Conservation (phyloP, 2,888 invertebrate genomes). For the Euplexia lucipara region DNA sequence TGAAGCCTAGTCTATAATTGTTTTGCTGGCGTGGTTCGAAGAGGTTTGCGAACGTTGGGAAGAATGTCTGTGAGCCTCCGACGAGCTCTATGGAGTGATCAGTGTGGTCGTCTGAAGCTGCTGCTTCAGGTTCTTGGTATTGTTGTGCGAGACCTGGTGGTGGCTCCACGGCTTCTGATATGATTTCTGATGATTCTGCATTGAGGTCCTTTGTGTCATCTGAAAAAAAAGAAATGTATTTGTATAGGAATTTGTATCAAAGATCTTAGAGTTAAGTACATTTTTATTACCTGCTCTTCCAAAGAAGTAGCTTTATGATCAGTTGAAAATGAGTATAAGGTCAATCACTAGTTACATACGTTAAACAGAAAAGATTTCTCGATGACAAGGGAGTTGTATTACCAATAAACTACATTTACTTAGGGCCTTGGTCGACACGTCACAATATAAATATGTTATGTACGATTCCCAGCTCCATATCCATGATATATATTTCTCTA, state of each 20-base stretch:
- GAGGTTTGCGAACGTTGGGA: conserved; percentile 94
- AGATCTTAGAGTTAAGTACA: conserved; percentile 11
- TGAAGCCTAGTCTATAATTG: conserved; percentile 91
- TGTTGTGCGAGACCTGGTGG: conserved; percentile 74
- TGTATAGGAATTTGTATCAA: conserved; percentile 53
- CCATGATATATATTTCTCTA: conserved; percentile 4
- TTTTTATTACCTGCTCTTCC: background rate
- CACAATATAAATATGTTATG: conserved; percentile 2
- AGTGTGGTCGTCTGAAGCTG: conserved; percentile 76
- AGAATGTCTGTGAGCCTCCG: conserved; percentile 93
- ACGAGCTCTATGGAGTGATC: conserved; percentile 91
- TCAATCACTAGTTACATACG: background rate
- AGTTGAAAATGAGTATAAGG: too few species aligned
- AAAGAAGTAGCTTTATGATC: background rate
- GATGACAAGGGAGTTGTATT: conserved; percentile 4
- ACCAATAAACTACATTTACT: conserved; percentile 21
- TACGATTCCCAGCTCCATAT: conserved; percentile 24
- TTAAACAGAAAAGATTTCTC: background rate
- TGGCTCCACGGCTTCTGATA: conserved; percentile 84
- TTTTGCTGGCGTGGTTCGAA: conserved; percentile 91
- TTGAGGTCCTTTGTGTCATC: conserved; percentile 83
- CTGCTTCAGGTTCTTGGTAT: conserved; percentile 72
- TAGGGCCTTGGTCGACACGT: conserved; percentile 22
- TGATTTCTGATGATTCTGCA: conserved; percentile 88
- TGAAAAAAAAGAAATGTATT: conserved; percentile 75